Base-by-base conservation (phyloP, 2,113 vertebrate species). In the Grammomys dolichurus region DNA sequence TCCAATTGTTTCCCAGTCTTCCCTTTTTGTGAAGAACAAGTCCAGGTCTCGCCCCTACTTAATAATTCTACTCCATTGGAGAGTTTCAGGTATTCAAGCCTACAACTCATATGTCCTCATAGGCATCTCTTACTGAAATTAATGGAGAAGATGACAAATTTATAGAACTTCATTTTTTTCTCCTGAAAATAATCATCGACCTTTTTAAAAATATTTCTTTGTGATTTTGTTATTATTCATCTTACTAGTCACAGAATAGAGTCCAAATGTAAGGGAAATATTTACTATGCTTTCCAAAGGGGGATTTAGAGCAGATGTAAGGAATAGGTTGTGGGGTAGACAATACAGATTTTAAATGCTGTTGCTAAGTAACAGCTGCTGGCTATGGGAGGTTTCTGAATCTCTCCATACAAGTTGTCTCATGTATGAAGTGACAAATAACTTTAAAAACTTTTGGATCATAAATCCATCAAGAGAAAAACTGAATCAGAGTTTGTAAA, bases 401-500 rank as follows among this genome's bases (percentile, higher is more conserved):
- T 0, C 26, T 90, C 54, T 72, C 13, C 58, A 24, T 54, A 92
- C 11, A 69, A 84, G 36, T 56, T 65, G 28, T 58, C 31, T 63
- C 22, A 60, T 81, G 63, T 90, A 69, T 72, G 65, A 78, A 96
- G 77, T 88, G 13, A 17, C 46, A 93, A 81, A 67, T 91, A 78
- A 78, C 33, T 81, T 81, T 56, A 56, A 87, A 51, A 81, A 51
- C 22, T 17, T n/a, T 43, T 19, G 67, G 5, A 76, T 90, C 56
- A 70, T 73, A 85, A 63, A 36, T 22, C 9, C 48, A 10, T n/a
- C 73, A 26, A 72, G 26, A 77, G 33, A 89, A 82, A 87, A 88
- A 54, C 1, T 67, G 6, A 88, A 60, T 93, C 54, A n/a, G 54
- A 82, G 5, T 70, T 58, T 85, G 0, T 43, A 46, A 72, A 40